phyloP scores from a whole-genome alignment of 2,797 vertebrate species.

The Gymnothorax reevesii region DNA sequence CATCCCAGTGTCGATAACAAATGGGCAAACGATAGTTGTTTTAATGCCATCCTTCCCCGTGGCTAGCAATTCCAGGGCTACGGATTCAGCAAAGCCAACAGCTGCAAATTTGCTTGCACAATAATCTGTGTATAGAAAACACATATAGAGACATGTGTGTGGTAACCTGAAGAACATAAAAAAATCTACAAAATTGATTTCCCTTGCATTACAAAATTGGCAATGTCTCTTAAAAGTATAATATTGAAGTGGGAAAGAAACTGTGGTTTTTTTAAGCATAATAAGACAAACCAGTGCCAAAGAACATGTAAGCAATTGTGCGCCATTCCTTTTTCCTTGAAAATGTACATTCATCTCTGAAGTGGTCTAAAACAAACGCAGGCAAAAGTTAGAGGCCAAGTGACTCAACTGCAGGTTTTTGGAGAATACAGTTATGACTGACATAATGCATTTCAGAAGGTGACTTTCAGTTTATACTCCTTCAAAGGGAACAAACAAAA shows the following conservation, averaged over 20 bases:
- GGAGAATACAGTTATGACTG: background rate
- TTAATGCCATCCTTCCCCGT: slow-evolving; percentile 71
- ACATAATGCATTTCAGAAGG: too few relatives aligned
- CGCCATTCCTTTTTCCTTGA: too few relatives aligned
- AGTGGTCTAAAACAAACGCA: too few relatives aligned
- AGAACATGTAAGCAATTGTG: too few relatives aligned
- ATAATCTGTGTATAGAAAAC: slow-evolving; percentile 71
- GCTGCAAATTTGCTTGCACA: slow-evolving; percentile 85
- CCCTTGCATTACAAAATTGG: background rate
- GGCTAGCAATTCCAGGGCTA: slow-evolving; percentile 64
- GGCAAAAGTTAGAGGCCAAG: background rate
- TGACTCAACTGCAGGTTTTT: background rate
- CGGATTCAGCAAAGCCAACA: slow-evolving; percentile 76
- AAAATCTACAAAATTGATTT: background rate
- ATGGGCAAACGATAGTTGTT: slow-evolving; percentile 81
- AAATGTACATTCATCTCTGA: too few relatives aligned
- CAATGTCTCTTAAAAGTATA: background rate
- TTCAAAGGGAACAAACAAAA: too few relatives aligned
- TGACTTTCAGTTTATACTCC: too few relatives aligned
- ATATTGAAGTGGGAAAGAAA: too few relatives aligned
- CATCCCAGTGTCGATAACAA: slow-evolving; percentile 79
- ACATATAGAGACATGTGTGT: background rate
- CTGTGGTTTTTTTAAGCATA: too few relatives aligned
- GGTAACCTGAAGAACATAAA: background rate
- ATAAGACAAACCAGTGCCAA: too few relatives aligned